phyloP scores from a whole-genome alignment of 2,797 vertebrate genomes.

The Pipistrellus kuhlii region DNA sequence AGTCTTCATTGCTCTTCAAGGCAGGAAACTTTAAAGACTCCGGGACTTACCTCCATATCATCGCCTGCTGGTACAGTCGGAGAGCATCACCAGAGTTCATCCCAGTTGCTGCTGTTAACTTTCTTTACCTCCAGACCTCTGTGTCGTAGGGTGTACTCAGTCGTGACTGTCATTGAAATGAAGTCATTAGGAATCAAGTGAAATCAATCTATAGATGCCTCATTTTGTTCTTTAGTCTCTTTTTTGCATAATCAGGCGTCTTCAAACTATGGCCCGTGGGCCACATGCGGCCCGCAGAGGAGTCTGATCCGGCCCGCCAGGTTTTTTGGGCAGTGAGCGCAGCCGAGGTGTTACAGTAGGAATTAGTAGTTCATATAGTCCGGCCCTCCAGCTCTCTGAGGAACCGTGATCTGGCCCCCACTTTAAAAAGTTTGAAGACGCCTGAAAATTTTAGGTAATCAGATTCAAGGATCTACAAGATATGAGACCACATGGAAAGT shows the following conservation, averaged over 20 bases:
- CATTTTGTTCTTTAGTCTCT: neutral
- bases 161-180: neutral
- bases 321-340: too few relatives aligned
- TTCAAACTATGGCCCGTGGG: too few relatives aligned
- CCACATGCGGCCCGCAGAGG: too few relatives aligned
- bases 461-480: neutral
- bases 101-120: neutral
- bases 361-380: too few relatives aligned
- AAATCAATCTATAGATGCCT: neutral
- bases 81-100: neutral
- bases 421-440: too few relatives aligned
- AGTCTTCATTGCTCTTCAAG: neutral
- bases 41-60: neutral
- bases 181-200: neutral
- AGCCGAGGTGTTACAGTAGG: too few relatives aligned
- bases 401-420: too few relatives aligned
- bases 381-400: too few relatives aligned
- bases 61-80: neutral
- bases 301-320: too few relatives aligned
- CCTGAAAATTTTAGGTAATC: too few relatives aligned
- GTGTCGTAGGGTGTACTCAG: neutral
- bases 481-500: neutral
- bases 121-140: neutral
- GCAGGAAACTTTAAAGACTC: neutral
- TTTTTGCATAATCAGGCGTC: neutral